Evolutionary conservation across 2,797 vertebrate genomes (phyloP), one percentile per base, ranked within the genome.

Genomic region (Thalassophryne amazonica): DNA sequence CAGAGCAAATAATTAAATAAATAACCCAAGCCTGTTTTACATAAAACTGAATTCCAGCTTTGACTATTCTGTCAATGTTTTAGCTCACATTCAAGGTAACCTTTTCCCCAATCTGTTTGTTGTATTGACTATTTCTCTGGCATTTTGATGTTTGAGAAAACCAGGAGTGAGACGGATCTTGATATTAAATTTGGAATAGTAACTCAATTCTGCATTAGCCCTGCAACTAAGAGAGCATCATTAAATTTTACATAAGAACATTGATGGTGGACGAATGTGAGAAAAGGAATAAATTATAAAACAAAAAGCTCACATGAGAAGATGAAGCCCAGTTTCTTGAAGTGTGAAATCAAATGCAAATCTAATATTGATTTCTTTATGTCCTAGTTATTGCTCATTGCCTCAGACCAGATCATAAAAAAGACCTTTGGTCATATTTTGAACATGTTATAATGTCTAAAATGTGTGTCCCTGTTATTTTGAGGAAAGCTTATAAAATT

Each of bases 11-110:
- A n/a, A n/a, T n/a, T n/a, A n/a, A n/a, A n/a, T n/a, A n/a, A n/a
- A n/a, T n/a, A n/a, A n/a, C n/a, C n/a, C n/a, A n/a, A n/a, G n/a
- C n/a, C n/a, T n/a, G n/a, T n/a, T 25, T 60, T 32, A 19, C 20
- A 19, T 65, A 37, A 58, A 62, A 38, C 17, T 2, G 48, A 47
- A 53, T 50, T 57, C 37, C n/a, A 27, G 39, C 40, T 63, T 69
- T 47, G 11, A 53, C 43, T 47, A 5, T 22, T 21, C 17, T 3
- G 19, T 66, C 7, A 60, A 69, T 70, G 15, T 55, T 67, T 48
- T 6, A 69, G 68, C 17, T 64, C 32, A 59, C 30, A 42, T 28
- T 53, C 13, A 22, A 12, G 55, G 14, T 43, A 47, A 42, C 32
- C 52, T 55, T 25, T 7, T 12, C 24, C 4, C 18, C 36, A 5